A percentile compares a stretch with the other conserved stretches of the same genome.
phyloP scores from a whole-genome alignment of 2,113 vertebrate species.

The Erinaceus europaeus region DNA sequence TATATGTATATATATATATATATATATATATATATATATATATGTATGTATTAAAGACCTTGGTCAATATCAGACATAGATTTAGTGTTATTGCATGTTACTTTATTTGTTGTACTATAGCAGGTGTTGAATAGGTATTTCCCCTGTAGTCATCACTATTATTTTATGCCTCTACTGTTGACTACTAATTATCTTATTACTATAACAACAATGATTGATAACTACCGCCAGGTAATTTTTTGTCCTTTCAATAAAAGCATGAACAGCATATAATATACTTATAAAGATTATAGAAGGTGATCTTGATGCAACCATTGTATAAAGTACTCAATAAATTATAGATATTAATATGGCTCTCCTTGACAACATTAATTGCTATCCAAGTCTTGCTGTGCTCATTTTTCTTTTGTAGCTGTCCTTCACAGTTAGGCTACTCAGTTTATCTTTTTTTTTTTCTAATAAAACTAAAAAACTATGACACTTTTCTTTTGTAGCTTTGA shows the following conservation, averaged over 20 bases:
- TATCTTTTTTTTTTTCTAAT: not conserved
- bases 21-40: too few species aligned
- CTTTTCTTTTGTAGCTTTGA: not conserved
- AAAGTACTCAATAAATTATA: not conserved
- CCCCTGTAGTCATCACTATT: not conserved
- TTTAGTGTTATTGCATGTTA: too few species aligned
- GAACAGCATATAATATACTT: not conserved
- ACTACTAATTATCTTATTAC: not conserved
- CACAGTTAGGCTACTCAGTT: not conserved
- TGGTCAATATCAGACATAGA: too few species aligned
- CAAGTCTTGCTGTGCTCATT: not conserved
- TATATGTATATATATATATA: too few species aligned
- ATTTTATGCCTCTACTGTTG: not conserved
- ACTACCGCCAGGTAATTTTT: not conserved
- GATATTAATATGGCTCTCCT: not conserved
- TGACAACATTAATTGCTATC: not conserved
- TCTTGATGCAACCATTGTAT: not conserved
- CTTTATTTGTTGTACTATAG: not conserved
- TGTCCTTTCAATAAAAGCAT: not conserved
- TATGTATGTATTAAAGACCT: too few species aligned
- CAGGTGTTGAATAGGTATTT: not conserved
- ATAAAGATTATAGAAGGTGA: not conserved
- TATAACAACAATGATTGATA: not conserved
- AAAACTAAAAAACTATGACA: not conserved
- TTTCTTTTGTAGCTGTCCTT: not conserved